These are phyloP conservation scores for Rhopalosiphum nymphaeae DNA, from an alignment of 2,888 invertebrate species.

Conservation along the genomic window DNA sequence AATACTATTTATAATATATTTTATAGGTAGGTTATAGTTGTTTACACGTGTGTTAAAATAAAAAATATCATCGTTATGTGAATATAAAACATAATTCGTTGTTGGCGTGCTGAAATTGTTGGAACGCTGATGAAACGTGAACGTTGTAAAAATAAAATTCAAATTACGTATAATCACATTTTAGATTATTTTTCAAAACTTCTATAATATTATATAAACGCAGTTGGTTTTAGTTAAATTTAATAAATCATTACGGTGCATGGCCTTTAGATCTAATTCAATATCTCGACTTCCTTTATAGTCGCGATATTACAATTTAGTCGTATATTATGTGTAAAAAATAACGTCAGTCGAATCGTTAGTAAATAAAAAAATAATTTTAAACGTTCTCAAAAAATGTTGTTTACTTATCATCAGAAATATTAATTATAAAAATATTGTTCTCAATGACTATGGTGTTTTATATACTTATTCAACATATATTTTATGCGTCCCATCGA, in stretches of 20 bases:
- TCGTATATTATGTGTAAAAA: not conserved
- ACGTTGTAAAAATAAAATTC: not conserved
- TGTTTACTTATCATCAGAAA: not conserved
- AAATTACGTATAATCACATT: conserved; percentile 4
- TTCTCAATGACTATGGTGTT: not conserved
- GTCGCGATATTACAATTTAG: not conserved
- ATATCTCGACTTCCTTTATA: not conserved
- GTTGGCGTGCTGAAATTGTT: not conserved
- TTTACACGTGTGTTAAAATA: not conserved
- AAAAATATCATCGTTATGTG: not conserved
- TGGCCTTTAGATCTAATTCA: not conserved
- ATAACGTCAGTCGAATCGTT: not conserved
- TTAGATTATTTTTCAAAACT: not conserved
- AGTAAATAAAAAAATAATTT: not conserved
- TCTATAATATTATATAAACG: not conserved
- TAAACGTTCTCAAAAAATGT: not conserved
- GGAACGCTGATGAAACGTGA: not conserved
- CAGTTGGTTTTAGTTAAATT: not conserved
- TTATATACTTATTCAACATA: not conserved
- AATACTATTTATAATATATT: not conserved
- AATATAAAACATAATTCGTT: not conserved
- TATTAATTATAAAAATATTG: not conserved
- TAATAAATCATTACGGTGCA: not conserved
- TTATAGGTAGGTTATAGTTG: not conserved
- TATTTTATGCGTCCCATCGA: not conserved